Evolutionary conservation across 2,888 invertebrate genomes (phyloP), one percentile per base, ranked within the genome.

Genomic region (Eurytoma adleriae): DNA sequence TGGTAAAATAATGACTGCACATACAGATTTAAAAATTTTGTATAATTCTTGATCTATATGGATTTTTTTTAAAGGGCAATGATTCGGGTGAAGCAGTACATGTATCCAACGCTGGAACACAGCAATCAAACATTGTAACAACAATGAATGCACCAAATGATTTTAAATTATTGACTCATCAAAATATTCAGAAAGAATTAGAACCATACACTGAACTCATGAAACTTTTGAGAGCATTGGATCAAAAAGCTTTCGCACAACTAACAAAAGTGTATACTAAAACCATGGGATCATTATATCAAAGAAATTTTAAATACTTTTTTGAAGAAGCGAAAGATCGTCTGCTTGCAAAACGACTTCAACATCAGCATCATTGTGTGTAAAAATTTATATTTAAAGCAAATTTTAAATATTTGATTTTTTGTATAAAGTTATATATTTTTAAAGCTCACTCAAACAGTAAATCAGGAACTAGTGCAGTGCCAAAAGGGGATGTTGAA

Each of bases 151-250:
- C 86, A 13, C 82, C 85, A 64, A 91, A 91, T 80, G 94, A 94
- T 61, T 91, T 96, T 75, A 93, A 93, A 50, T 92, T 98, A 84
- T 96, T 96, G 0, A 94, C 95, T 85, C 95, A 97, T 88, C 93
- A 93, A 83, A 93, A 94, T 67, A 95, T 97, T 85, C 98, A 98
- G 91, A 94, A 94, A 78, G 97, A 98, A 89, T 93, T 99, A 82
- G 93, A 94, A 86, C 96, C 96, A 20, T 98, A 98, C 90, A 95
- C 96, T 50, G 96, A 97, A 85, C 93, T 98, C 83, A 97, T 98
- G 96, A 95, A 96, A 88, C 96, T 98, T 96, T 93, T 96, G 74
- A 96, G 96, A 91, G 94, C 94, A 40, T 95, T 97, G 93, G 97
- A 98, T 91, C 93, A 94, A 77, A 95, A 95, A 87, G 95, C 96